These are phyloP conservation scores for Nowickia ferox DNA, from an alignment of 2,888 invertebrate genomes.

Conservation along the genomic window DNA sequence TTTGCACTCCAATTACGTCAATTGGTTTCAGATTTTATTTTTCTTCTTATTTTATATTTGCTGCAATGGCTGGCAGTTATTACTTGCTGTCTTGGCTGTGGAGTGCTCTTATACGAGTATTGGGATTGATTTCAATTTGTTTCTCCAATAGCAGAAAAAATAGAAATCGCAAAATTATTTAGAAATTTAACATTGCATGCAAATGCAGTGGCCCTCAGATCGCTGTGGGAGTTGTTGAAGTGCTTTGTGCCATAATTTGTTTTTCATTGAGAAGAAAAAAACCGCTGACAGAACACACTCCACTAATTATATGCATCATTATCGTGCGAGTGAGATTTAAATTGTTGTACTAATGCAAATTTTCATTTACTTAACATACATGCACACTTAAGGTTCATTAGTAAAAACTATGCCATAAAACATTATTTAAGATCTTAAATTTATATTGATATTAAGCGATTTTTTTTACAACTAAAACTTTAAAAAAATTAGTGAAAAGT, in stretches of 20 bases:
- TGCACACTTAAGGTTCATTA: neutral
- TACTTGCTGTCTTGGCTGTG: conserved; percentile 34
- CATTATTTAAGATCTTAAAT: neutral
- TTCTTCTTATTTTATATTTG: neutral
- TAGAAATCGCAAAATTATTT: conserved; percentile 33
- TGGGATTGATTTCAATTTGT: conserved; percentile 34
- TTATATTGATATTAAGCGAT: no score
- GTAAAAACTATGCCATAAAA: neutral
- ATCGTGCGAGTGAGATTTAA: neutral
- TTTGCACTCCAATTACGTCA: conserved; percentile 71
- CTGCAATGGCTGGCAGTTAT: conserved; percentile 29
- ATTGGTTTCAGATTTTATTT: conserved; percentile 65
- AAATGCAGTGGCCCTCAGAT: conserved; percentile 30
- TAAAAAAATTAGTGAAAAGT: no score
- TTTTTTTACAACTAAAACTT: no score
- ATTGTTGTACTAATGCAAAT: neutral
- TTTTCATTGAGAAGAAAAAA: conserved; percentile 9
- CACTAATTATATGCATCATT: conserved; percentile 40
- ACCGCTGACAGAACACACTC: neutral
- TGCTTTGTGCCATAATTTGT: conserved; percentile 41
- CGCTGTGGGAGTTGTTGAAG: conserved; percentile 42
- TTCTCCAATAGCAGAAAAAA: neutral
- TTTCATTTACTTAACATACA: neutral
- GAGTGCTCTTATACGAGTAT: conserved; percentile 53
- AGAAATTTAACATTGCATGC: conserved; percentile 48